A percentile compares a stretch with the other conserved stretches of the same genome.
These are phyloP conservation scores for Dicrurus megarhynchus DNA, from an alignment of 2,113 vertebrate species.

Conservation along the genomic window DNA sequence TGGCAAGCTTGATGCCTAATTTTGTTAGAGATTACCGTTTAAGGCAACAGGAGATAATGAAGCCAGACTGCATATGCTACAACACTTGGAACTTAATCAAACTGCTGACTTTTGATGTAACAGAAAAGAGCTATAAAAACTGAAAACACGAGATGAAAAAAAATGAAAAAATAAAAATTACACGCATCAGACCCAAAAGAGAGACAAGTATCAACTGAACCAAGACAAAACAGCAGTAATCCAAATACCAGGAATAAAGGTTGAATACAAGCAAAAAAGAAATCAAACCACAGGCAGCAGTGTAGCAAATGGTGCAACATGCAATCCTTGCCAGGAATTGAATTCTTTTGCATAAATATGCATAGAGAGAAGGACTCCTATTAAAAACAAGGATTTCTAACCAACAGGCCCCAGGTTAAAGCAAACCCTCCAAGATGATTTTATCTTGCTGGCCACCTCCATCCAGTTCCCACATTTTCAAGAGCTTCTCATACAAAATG, in stretches of 20 bases:
- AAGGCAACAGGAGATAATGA: constrained; percentile 28
- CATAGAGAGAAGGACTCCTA: neutral
- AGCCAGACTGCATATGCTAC: constrained; percentile 52
- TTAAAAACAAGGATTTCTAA: neutral
- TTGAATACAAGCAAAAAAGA: neutral
- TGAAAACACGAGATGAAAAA: neutral
- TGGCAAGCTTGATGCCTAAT: neutral
- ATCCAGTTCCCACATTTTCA: neutral
- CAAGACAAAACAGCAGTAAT: neutral
- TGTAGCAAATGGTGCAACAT: neutral
- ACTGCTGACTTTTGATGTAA: constrained; percentile 14
- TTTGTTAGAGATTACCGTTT: neutral
- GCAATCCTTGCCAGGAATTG: neutral
- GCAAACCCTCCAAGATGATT: neutral
- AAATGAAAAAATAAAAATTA: neutral
- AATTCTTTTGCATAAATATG: neutral
- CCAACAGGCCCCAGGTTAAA: neutral
- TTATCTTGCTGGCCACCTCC: neutral
- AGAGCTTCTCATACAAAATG: neutral
- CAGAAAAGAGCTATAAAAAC: constrained; percentile 1
- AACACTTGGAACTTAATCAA: constrained; percentile 50
- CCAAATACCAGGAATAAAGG: neutral
- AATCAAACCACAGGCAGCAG: neutral
- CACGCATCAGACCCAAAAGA: neutral
- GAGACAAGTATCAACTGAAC: neutral